These are phyloP conservation scores for Pluvianellus socialis DNA, from an alignment of 2,113 vertebrate genomes.

Conservation along the genomic window DNA sequence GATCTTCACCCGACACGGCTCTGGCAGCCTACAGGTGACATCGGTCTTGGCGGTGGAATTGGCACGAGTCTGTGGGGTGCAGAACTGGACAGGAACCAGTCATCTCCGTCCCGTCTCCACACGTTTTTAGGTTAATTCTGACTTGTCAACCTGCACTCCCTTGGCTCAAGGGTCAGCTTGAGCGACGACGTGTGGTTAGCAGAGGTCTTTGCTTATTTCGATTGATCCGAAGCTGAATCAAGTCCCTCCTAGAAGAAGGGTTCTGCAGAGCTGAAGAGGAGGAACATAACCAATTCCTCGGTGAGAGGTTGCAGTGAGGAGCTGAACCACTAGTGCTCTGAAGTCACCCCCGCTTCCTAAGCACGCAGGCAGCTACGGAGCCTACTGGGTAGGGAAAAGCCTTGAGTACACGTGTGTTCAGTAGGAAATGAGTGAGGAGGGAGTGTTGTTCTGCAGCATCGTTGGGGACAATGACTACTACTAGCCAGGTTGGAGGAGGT, in stretches of 20 bases:
- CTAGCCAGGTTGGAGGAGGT: background rate
- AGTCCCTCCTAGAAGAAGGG: background rate
- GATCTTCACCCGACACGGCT: background rate
- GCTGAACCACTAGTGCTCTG: background rate
- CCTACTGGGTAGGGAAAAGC: background rate
- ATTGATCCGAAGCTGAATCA: background rate
- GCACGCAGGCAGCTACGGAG: accelerated
- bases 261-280: background rate
- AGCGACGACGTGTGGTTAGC: background rate
- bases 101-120: background rate
- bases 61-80: background rate
- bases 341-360: background rate
- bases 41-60: background rate
- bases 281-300: background rate
- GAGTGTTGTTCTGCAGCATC: constrained; percentile 8
- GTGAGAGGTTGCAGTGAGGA: background rate
- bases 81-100: background rate
- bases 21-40: background rate
- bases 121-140: background rate
- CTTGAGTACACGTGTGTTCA: background rate
- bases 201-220: background rate
- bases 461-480: background rate
- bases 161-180: background rate
- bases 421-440: constrained; percentile 49
- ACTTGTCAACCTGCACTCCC: background rate